Conservation (phyloP, 92 coral and sea anemone genomes). For the Scolanthus callimorphus region DNA sequence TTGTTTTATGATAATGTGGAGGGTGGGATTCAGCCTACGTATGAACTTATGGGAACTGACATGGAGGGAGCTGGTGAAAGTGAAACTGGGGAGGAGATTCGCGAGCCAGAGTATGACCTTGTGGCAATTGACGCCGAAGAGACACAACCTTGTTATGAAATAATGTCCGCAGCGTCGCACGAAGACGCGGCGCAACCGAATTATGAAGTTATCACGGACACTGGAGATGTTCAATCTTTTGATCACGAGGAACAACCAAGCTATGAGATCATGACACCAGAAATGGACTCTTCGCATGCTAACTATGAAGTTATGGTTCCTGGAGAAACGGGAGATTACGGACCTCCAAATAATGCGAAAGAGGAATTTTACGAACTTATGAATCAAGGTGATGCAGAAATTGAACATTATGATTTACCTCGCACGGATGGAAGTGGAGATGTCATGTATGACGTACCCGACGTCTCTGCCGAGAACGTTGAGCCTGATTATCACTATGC, state of each 20-base stretch:
- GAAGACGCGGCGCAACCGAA: background rate
- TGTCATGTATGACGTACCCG: background rate
- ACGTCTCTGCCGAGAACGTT: background rate
- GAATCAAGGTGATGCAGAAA: background rate
- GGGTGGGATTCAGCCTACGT: background rate
- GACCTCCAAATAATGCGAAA: background rate
- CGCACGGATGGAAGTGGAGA: background rate
- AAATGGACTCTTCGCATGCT: background rate
- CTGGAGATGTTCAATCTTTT: too few relatives aligned
- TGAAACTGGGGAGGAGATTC: background rate
- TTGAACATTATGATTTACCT: background rate
- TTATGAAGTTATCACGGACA: background rate
- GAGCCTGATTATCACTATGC: background rate
- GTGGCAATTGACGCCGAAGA: background rate
- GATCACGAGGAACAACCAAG: background rate
- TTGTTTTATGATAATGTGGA: background rate
- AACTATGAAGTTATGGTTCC: background rate
- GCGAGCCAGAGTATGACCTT: background rate
- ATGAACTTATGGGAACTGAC: background rate
- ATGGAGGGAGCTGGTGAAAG: too few relatives aligned
- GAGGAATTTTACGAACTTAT: background rate
- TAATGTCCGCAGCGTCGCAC: background rate
- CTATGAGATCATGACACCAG: background rate
- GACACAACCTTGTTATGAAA: background rate
- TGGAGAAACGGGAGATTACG: background rate